Percentiles rank a stretch among this genome's conserved stretches.
These are phyloP conservation scores for Indicator indicator DNA, from an alignment of 2,113 vertebrate species.

Conservation along the genomic window DNA sequence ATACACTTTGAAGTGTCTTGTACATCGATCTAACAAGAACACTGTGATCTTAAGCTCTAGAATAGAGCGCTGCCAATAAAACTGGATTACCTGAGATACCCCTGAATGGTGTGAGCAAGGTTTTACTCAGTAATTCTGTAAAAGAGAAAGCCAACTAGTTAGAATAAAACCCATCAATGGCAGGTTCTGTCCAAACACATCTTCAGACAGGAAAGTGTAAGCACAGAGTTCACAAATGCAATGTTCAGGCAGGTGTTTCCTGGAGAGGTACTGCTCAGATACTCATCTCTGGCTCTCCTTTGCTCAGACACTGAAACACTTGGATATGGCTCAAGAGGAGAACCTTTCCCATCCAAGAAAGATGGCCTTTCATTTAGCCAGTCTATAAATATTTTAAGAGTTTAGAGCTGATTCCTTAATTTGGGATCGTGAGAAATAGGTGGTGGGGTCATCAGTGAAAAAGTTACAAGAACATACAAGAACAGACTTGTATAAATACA, in stretches of 20 bases:
- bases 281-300: neutral
- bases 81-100: neutral
- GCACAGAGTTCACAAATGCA: neutral
- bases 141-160: neutral
- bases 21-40: neutral
- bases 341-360: neutral
- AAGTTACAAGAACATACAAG: neutral
- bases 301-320: neutral
- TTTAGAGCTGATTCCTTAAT: neutral
- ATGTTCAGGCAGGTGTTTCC: neutral
- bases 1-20: slow-evolving; percentile 27
- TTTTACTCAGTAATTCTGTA: neutral
- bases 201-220: neutral
- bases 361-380: slow-evolving; percentile 6
- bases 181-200: neutral
- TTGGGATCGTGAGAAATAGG: neutral
- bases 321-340: neutral
- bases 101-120: neutral
- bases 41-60: neutral
- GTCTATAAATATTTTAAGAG: neutral
- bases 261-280: neutral
- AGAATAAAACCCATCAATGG: neutral
- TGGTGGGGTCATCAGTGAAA: neutral
- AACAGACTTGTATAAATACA: neutral
- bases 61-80: neutral